phyloP scores from a whole-genome alignment of 2,797 vertebrate species.

The Oceanodroma leucorhoa region DNA sequence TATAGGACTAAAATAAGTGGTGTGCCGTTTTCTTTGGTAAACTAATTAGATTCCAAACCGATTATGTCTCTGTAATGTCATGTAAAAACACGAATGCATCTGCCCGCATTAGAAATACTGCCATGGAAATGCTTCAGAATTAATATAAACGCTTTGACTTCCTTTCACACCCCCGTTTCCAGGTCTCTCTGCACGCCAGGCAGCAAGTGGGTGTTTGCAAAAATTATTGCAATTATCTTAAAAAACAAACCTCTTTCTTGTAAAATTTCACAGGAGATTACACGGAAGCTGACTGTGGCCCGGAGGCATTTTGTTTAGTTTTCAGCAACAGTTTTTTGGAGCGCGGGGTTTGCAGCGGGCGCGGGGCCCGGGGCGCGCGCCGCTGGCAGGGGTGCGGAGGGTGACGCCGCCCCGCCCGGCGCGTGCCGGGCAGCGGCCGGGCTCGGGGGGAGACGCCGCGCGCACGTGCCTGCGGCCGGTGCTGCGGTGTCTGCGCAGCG shows the following conservation, averaged over 20 bases:
- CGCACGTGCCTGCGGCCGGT: accelerated
- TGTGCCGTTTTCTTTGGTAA: neutral
- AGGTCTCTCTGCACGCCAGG: neutral
- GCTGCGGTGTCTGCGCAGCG: accelerated
- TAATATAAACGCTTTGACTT: neutral
- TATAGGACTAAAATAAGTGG: neutral
- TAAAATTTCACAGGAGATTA: neutral
- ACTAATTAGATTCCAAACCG: neutral
- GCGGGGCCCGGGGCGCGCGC: too few species aligned
- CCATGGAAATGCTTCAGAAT: neutral
- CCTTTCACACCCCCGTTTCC: neutral
- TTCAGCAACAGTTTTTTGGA: neutral
- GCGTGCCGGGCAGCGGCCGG: too few species aligned
- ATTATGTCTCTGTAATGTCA: neutral
- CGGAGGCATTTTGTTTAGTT: neutral
- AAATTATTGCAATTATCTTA: neutral
- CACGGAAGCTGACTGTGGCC: accelerated
- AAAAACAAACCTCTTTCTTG: neutral
- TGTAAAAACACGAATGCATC: neutral
- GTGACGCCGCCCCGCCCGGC: neutral
- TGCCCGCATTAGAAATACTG: neutral
- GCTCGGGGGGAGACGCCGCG: too few species aligned
- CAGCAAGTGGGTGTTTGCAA: neutral
- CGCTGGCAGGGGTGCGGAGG: accelerated
- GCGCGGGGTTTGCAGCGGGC: neutral